These are phyloP conservation scores for Anhinga rufa DNA, from an alignment of 2,113 vertebrate genomes.

Conservation along the genomic window DNA sequence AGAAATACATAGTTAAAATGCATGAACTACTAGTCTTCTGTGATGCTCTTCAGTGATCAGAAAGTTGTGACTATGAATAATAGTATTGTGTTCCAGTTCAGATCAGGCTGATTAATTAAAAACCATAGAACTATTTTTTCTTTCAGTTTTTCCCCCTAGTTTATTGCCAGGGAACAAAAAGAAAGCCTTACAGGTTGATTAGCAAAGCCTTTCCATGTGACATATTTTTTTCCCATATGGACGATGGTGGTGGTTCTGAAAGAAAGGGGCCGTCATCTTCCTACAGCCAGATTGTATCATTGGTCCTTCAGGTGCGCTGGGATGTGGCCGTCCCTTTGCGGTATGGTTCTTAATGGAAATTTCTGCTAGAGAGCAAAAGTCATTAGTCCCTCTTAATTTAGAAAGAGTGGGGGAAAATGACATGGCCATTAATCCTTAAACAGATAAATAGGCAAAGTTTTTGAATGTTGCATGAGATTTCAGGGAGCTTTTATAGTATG, in stretches of 20 bases:
- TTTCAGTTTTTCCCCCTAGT: accelerated
- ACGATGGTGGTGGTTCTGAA: not conserved
- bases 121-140: not conserved
- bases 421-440: conserved; percentile 12
- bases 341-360: not conserved
- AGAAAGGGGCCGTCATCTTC: not conserved
- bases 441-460: conserved; percentile 15
- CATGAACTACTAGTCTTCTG: not conserved
- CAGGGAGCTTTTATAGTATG: not conserved
- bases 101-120: not conserved
- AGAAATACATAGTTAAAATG: not conserved
- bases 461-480: conserved; percentile 1
- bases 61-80: not conserved
- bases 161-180: not conserved
- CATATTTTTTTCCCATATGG: not conserved
- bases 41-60: not conserved
- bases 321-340: not conserved
- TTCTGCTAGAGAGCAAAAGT: conserved; percentile 5
- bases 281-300: not conserved
- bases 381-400: not conserved
- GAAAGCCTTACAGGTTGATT: not conserved
- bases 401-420: not conserved
- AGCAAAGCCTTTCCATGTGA: not conserved
- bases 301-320: not conserved
- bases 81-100: not conserved